Base-by-base conservation (phyloP, 2,888 invertebrate species). In the Siphlonurus alternatus region DNA sequence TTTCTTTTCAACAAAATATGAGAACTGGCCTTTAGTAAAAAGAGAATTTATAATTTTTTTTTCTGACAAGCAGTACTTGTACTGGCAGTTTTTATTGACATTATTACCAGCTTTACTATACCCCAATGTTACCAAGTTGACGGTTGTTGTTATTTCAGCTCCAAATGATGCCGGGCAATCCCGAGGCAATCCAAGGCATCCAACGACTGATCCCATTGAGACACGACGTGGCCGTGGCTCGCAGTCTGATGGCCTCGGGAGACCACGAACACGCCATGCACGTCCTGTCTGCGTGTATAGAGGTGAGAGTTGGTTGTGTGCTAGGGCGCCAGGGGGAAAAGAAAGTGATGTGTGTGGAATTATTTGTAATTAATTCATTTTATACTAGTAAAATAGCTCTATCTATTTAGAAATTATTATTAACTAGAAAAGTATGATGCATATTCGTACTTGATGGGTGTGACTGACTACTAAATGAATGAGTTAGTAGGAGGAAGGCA, bases 81-180 rank as follows among this genome's bases (percentile, higher is more conserved):
- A 59, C 20, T n/a, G 23, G 10, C n/a, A 7, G 18, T 64, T 15
- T 64, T 24, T 25, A 59, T 63, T 63, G 19, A 18, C 23, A 60
- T 64, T 7, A 18, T n/a, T 63, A 22, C 18, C 23, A 15, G 20
- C 20, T 59, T n/a, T 20, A 18, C 18, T 20, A 19, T 15, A 15
- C 59, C 22, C 20, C 15, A 20, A 15, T 15, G 15, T 20, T n/a
- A 18, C 22, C 22, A 59, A 20, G 15, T 18, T 22, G 22, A 19
- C 22, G n/a, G n/a, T n/a, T 61, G 65, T 51, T 66, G 56, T 63
- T 63, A 66, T 69, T 72, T 66, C 70, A 88, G 86, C 75, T 89
- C 19, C 74, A 80, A 62, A 74, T 79, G 53, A 93, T 95, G 69
- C 88, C 89, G 0, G 76, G 86, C 71, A 90, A 94, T 75, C 80